Evolutionary conservation across 2,888 invertebrate genomes (phyloP).

Genomic region (Tiphia femorata): DNA sequence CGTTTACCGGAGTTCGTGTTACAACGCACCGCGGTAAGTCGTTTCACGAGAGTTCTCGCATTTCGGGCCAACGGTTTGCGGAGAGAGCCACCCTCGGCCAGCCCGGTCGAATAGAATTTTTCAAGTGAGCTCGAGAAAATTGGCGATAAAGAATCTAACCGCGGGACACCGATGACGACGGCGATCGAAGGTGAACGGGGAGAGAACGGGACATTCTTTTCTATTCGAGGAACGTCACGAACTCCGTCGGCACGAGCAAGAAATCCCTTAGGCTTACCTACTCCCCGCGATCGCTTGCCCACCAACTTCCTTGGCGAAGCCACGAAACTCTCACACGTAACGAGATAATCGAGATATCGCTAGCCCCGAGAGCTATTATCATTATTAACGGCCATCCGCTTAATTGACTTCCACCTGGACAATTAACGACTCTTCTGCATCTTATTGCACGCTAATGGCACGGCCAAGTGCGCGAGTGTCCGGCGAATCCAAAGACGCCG

Average conservation of each 20-base stretch:
- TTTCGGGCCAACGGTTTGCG: too few relatives aligned
- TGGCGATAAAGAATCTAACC: too few relatives aligned
- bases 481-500: slow-evolving; percentile 15
- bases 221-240: too few relatives aligned
- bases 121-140: too few relatives aligned
- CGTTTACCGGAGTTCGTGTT: too few relatives aligned
- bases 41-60: too few relatives aligned
- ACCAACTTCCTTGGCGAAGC: slow-evolving; percentile 11
- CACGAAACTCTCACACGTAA: slow-evolving; percentile 21
- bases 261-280: slow-evolving; percentile 7
- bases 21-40: too few relatives aligned
- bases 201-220: too few relatives aligned
- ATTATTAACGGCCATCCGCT: slow-evolving; percentile 42
- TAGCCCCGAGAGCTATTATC: slow-evolving; percentile 36
- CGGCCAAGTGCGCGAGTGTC: neutral
- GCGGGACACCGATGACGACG: too few relatives aligned
- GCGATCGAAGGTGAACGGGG: too few relatives aligned
- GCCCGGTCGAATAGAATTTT: too few relatives aligned
- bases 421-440: slow-evolving; percentile 40
- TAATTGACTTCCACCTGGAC: slow-evolving; percentile 43
- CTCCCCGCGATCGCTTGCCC: neutral
- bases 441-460: slow-evolving; percentile 37
- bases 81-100: too few relatives aligned
- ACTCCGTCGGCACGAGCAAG: slow-evolving; percentile 17
- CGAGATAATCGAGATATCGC: slow-evolving; percentile 37